These are phyloP conservation scores for Vireo griseus DNA, from an alignment of 2,797 vertebrate genomes.

Conservation along the genomic window DNA sequence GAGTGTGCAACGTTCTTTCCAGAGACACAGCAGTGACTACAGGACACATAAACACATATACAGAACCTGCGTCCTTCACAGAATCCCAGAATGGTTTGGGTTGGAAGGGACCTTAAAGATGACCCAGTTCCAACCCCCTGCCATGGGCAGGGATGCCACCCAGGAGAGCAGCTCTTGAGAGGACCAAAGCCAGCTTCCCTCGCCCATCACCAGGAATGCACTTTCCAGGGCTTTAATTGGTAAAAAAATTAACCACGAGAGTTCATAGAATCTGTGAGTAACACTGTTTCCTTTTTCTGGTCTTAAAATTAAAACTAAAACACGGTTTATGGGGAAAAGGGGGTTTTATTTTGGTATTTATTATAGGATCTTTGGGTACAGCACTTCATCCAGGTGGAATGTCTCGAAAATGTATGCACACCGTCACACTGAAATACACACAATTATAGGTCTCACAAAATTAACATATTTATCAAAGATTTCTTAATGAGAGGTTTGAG, in stretches of 20 bases:
- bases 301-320: too few relatives aligned
- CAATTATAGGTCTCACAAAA: too few relatives aligned
- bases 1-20: neutral
- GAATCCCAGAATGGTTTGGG: neutral
- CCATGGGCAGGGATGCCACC: neutral
- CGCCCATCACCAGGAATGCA: neutral
- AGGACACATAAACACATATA: fast-evolving
- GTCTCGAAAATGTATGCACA: too few relatives aligned
- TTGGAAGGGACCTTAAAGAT: neutral
- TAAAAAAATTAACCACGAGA: neutral
- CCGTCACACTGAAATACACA: too few relatives aligned
- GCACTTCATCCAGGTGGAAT: too few relatives aligned
- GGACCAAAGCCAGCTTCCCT: neutral
- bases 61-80: neutral
- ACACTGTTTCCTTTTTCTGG: neutral
- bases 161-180: neutral
- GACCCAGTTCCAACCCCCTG: too few relatives aligned
- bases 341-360: too few relatives aligned
- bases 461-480: too few relatives aligned
- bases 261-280: neutral
- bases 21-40: neutral
- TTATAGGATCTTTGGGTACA: too few relatives aligned
- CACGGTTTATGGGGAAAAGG: too few relatives aligned
- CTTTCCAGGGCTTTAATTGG: neutral
- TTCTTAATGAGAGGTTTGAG: too few relatives aligned